These are phyloP conservation scores for Ploceus nigricollis DNA, from an alignment of 2,113 vertebrate species.

Conservation along the genomic window DNA sequence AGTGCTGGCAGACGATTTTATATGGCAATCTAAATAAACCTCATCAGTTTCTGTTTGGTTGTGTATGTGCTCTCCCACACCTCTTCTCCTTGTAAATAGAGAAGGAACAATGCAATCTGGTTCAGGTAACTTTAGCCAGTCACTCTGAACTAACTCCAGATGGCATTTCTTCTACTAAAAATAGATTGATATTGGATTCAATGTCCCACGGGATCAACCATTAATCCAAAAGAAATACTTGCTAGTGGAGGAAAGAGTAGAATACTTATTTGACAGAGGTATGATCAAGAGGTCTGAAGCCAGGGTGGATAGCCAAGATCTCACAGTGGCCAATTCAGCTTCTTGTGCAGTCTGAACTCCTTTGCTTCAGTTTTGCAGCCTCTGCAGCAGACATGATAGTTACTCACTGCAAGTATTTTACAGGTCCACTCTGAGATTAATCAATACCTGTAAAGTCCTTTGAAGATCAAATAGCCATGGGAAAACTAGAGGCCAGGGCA, in stretches of 20 bases:
- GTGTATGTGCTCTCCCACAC: background rate
- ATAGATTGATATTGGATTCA: background rate
- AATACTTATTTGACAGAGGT: background rate
- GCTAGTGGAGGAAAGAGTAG: background rate
- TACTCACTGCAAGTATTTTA: background rate
- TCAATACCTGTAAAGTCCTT: background rate
- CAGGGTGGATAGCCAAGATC: background rate
- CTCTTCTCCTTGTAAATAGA: background rate
- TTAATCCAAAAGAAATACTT: background rate
- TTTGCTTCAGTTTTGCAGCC: background rate
- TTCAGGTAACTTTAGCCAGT: background rate
- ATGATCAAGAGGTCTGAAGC: background rate
- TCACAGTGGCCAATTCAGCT: accelerated
- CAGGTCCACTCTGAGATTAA: background rate
- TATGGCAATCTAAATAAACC: background rate
- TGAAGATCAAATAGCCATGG: background rate
- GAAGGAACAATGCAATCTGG: background rate
- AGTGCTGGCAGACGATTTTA: background rate
- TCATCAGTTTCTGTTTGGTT: background rate
- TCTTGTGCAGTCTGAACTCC: background rate
- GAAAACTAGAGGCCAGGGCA: background rate
- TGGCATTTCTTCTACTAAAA: background rate
- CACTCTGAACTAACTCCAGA: background rate
- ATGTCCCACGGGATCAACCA: background rate
- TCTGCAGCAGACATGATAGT: background rate